Conservation (phyloP, 2,113 vertebrate species). For the Oxyruncus cristatus region DNA sequence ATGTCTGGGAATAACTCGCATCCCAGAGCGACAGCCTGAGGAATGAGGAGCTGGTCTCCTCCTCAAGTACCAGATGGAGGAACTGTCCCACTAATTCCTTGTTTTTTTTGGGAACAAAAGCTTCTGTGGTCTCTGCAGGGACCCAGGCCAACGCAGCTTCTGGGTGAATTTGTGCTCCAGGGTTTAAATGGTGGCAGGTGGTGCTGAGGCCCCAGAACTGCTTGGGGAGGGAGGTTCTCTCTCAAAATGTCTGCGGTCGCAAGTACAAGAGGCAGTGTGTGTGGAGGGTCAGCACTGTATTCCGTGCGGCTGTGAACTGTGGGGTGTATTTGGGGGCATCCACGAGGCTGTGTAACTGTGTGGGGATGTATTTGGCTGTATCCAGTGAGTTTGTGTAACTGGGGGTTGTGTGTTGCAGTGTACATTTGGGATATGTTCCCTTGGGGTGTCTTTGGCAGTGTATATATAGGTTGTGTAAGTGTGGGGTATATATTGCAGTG, state of each 20-base stretch:
- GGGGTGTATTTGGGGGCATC: neutral
- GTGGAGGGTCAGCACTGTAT: accelerated
- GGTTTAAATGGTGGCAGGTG: neutral
- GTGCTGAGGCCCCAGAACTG: neutral
- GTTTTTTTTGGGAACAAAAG: neutral
- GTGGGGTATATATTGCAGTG: neutral
- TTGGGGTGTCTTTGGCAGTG: neutral
- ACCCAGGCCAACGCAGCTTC: neutral
- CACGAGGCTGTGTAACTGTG: accelerated
- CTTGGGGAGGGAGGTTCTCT: neutral
- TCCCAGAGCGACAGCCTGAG: neutral
- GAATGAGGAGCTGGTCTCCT: neutral
- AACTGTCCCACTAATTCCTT: neutral
- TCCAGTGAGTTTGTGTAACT: neutral
- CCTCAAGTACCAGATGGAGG: neutral
- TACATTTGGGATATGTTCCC: neutral
- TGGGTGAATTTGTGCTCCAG: neutral
- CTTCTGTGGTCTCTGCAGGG: neutral
- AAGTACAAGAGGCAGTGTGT: accelerated
- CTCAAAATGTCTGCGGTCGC: accelerated
- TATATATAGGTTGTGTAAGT: neutral
- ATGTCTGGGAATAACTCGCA: neutral
- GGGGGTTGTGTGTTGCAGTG: too few relatives aligned
- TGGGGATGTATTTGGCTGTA: too few relatives aligned
- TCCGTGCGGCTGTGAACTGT: too few relatives aligned